Percentiles rank a stretch among this genome's conserved stretches.
Conservation (phyloP, 2,888 invertebrate species). For the Endomychus coccineus region DNA sequence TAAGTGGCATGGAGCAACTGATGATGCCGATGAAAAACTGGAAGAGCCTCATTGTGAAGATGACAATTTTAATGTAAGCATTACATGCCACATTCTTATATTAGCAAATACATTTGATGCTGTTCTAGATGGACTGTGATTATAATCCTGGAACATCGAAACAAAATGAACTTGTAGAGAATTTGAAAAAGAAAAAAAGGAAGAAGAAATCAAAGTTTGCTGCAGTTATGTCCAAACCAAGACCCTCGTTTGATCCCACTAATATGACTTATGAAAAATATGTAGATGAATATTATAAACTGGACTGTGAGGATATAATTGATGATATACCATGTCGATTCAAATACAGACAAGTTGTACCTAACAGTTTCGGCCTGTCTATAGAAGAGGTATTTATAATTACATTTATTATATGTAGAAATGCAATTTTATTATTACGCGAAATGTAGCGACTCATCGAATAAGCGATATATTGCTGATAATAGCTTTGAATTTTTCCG, state of each 20-base stretch:
- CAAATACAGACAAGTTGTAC: slow-evolving; percentile 81
- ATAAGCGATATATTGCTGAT: too few relatives aligned
- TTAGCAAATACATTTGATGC: neutral
- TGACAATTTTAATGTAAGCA: slow-evolving; percentile 55
- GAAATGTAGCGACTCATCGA: too few relatives aligned
- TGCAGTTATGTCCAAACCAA: slow-evolving; percentile 62
- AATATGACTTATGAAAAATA: slow-evolving; percentile 75
- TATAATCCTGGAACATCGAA: slow-evolving; percentile 57
- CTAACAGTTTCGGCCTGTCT: slow-evolving; percentile 86
- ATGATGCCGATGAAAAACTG: slow-evolving; percentile 21
- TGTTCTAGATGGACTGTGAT: slow-evolving; percentile 78
- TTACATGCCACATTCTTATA: neutral
- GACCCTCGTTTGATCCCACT: slow-evolving; percentile 79
- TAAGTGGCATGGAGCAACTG: slow-evolving; percentile 42
- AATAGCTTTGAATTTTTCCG: too few relatives aligned
- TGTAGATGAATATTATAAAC: slow-evolving; percentile 88
- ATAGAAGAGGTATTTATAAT: slow-evolving; percentile 70
- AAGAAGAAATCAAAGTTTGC: slow-evolving; percentile 68
- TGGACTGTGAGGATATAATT: slow-evolving; percentile 94
- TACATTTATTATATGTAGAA: too few relatives aligned
- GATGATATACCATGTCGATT: slow-evolving; percentile 87
- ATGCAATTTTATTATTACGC: too few relatives aligned
- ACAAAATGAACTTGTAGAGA: slow-evolving; percentile 52
- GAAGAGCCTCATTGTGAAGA: slow-evolving; percentile 65
- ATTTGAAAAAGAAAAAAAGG: slow-evolving; percentile 52